These are phyloP conservation scores for Poeciliopsis presidionis DNA, from an alignment of 2,797 vertebrate species.

Conservation along the genomic window DNA sequence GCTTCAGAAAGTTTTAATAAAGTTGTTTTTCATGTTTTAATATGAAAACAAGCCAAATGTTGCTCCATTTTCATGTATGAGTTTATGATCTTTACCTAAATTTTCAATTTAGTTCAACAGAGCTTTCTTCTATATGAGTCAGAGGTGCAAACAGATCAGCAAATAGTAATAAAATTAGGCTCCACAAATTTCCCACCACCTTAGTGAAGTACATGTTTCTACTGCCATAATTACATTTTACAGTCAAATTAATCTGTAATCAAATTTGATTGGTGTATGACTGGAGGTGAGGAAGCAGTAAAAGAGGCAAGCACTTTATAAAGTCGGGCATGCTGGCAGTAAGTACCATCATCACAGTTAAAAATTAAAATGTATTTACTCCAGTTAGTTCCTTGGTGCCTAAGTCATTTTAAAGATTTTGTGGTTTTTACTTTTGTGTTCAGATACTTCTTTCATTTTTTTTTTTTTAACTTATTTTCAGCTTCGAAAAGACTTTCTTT, in stretches of 20 bases:
- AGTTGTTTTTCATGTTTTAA: background rate
- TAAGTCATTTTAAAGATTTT: background rate
- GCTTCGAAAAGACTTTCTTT: background rate
- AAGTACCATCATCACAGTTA: background rate
- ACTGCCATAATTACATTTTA: background rate
- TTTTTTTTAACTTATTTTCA: background rate
- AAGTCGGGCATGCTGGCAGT: background rate
- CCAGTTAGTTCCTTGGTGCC: background rate
- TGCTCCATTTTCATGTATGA: background rate
- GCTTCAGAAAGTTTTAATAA: background rate
- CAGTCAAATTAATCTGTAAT: slow-evolving; percentile 2
- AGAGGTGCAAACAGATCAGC: background rate
- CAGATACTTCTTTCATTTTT: background rate
- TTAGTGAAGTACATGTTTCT: background rate
- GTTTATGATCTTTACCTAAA: background rate
- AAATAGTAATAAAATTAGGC: background rate
- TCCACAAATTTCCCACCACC: background rate
- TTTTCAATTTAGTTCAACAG: background rate
- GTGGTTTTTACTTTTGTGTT: background rate
- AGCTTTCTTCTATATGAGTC: background rate
- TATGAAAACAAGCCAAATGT: background rate
- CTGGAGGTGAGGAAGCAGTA: slow-evolving; percentile 4
- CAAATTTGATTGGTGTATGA: background rate
- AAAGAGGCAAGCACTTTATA: background rate
- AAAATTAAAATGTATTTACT: background rate